Conservation (phyloP, 2,113 vertebrate species). For the Cheirogaleus medius region DNA sequence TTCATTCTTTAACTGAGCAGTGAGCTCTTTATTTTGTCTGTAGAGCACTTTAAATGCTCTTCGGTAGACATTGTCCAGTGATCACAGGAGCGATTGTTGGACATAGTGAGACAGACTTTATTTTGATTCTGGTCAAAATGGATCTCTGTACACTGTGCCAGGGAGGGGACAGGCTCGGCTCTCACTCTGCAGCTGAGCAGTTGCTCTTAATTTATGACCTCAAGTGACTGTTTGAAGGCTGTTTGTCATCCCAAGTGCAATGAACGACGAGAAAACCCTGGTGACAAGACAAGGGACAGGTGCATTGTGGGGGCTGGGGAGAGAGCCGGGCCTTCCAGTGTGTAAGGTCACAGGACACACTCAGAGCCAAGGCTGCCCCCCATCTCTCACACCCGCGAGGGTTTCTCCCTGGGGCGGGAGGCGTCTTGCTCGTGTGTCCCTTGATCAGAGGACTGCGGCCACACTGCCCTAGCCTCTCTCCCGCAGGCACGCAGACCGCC, state of each 20-base stretch:
- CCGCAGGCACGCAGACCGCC: background rate
- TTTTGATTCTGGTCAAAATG: constrained; percentile 15
- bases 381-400: background rate
- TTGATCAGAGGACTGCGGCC: background rate
- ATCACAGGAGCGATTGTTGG: constrained; percentile 29
- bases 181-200: background rate
- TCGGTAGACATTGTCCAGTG: background rate
- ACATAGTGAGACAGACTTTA: background rate
- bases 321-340: background rate
- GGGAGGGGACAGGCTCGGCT: background rate
- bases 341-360: background rate
- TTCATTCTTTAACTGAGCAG: background rate
- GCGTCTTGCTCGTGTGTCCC: background rate
- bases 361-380: background rate
- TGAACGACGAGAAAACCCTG: background rate
- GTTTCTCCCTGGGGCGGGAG: background rate
- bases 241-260: background rate
- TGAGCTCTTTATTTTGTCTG: constrained; percentile 7
- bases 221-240: background rate
- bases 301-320: background rate
- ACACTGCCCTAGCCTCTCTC: background rate
- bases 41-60: constrained; percentile 2
- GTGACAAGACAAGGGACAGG: background rate
- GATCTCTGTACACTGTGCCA: background rate
- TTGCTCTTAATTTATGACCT: background rate